Base-by-base conservation (phyloP, 2,113 vertebrate species). In the Beaufortia kweichowensis region DNA sequence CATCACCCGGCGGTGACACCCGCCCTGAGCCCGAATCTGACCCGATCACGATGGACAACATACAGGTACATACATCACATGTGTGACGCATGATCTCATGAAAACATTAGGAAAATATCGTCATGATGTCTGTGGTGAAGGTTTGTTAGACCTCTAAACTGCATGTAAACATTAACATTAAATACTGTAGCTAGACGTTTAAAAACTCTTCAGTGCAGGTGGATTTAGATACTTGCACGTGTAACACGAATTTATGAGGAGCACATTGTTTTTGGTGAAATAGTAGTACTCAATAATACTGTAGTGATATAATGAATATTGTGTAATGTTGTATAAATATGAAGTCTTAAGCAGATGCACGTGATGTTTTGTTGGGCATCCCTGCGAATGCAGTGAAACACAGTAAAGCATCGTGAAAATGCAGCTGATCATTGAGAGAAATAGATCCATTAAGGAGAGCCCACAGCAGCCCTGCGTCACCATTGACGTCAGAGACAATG, bases 371-470 rank as follows among this genome's bases (percentile, higher is more conserved):
- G 72, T 70, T 50, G 72, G n/a, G 65, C 66, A 64, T 69, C 23
- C 17, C n/a, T 71, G 29, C 7, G 63, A 48, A 67, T 57, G 35
- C 55, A 48, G 19, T 43, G 60, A 50, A 65, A 64, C 57, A 56
- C 46, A n/a, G 48, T 43, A 67, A 72, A 78, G 59, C 55, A 65
- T 57, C 68, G 70, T 78, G 26, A 43, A 66, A 66, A 82, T 82
- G 89, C 93, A 93, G 93, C 91, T 83, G 92, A 95, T 95, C 95
- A 96, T 96, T 97, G 95, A 97, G 94, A 94, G 95, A 95, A 95
- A 94, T 87, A 93, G 93, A 95, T 95, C 95, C 96, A 97, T 96
- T 96, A 92, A 96, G 96, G 96, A 98, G 96, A 97, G 96, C 96
- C 96, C 96, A 92, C 94, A 94, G 94, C 94, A 90, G 90, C 88